Percentiles rank a stretch among this genome's conserved stretches.
Conservation (phyloP, 2,888 invertebrate genomes). For the Strigamia maritima region DNA sequence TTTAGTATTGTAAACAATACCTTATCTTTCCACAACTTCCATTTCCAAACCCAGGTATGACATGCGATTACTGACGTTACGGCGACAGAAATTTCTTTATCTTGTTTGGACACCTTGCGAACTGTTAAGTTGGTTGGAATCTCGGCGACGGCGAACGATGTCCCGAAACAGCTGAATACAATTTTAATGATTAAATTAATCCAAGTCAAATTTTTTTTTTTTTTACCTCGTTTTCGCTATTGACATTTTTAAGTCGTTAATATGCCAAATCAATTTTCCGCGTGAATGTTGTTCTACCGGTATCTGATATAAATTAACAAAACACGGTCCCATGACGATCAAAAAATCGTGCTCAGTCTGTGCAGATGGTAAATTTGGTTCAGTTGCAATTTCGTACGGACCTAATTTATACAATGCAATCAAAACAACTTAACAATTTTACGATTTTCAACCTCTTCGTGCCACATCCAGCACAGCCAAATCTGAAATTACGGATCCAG, state of each 20-base stretch:
- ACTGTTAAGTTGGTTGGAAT: not conserved
- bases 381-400: conserved; percentile 5
- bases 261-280: not conserved
- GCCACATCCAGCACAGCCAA: conserved; percentile 30
- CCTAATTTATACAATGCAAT: not conserved
- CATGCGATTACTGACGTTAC: not conserved
- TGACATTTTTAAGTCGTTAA: conserved; percentile 6
- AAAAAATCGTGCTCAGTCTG: conserved; percentile 18
- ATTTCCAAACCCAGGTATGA: conserved; percentile 39
- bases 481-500: not conserved
- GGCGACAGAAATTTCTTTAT: not conserved
- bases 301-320: not conserved
- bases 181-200: not conserved
- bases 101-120: not conserved
- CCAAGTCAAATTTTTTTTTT: not conserved
- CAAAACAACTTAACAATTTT: not conserved
- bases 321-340: conserved; percentile 12
- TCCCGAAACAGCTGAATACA: conserved; percentile 13
- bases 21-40: conserved; percentile 38
- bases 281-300: not conserved
- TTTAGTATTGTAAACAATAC: not conserved
- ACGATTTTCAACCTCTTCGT: conserved; percentile 11
- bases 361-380: not conserved
- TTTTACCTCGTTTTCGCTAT: conserved; percentile 34
- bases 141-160: conserved; percentile 36